Conservation (phyloP, 2,113 vertebrate genomes). For the Triplophysa rosa region DNA sequence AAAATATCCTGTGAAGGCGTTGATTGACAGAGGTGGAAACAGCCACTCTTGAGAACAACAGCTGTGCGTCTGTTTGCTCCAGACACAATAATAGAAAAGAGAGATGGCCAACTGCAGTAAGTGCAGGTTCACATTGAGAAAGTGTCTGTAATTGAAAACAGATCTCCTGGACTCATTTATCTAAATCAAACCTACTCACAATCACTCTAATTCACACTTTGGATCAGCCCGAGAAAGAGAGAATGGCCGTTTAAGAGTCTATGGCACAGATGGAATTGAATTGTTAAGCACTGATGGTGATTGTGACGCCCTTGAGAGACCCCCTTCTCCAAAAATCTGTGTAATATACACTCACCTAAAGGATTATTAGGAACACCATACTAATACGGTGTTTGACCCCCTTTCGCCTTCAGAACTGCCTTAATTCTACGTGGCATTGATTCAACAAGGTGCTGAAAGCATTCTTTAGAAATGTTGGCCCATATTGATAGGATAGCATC, state of each 20-base stretch:
- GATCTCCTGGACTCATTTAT: constrained; percentile 25
- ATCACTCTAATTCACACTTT: constrained; percentile 3
- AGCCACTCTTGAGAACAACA: constrained; percentile 11
- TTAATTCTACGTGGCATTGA: too few relatives aligned
- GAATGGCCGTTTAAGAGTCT: constrained; percentile 17
- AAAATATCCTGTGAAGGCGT: constrained; percentile 12
- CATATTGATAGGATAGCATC: too few relatives aligned
- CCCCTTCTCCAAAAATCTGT: too few relatives aligned
- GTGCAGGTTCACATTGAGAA: not conserved
- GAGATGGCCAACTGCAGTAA: not conserved
- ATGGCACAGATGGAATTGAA: too few relatives aligned
- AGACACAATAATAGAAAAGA: not conserved
- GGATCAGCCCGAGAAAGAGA: constrained; percentile 24
- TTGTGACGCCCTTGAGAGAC: too few relatives aligned
- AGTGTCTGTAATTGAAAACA: constrained; percentile 16
- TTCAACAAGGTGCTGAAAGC: too few relatives aligned
- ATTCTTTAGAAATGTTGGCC: too few relatives aligned
- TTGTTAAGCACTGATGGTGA: too few relatives aligned
- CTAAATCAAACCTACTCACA: constrained; percentile 28
- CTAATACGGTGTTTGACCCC: too few relatives aligned
- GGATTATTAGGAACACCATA: too few relatives aligned
- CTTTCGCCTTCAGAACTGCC: too few relatives aligned
- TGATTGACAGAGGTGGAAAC: constrained; percentile 20
- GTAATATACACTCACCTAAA: too few relatives aligned
- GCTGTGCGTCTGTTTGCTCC: not conserved